phyloP scores from a whole-genome alignment of 2,888 invertebrate genomes.

The Apamea sordens region DNA sequence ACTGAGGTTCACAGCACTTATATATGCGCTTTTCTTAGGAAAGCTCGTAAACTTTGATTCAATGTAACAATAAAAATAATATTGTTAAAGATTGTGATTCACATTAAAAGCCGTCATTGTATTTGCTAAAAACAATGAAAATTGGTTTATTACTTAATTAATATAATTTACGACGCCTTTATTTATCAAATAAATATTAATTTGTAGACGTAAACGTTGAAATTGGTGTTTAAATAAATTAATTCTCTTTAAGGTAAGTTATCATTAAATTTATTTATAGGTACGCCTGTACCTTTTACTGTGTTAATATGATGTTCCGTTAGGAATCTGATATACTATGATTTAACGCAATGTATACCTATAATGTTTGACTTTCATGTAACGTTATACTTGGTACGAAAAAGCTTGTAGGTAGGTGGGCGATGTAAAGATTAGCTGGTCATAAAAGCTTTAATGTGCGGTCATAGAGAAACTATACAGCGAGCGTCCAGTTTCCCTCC shows the following conservation, averaged over 20 bases:
- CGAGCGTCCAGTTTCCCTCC: constrained; percentile 75
- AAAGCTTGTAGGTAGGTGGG: constrained; percentile 79
- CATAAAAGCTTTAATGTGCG: constrained; percentile 81
- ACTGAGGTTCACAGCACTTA: constrained; percentile 64
- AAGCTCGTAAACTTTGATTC: constrained; percentile 70
- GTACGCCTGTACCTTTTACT: constrained; percentile 58
- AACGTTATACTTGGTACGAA: constrained; percentile 77
- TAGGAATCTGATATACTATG: constrained; percentile 58
- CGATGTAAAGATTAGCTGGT: constrained; percentile 83
- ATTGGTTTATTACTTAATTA: constrained; percentile 14
- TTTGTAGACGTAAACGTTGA: background rate
- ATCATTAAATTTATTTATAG: constrained; percentile 14
- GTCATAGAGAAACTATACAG: constrained; percentile 77
- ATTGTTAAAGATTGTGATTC: constrained; percentile 52
- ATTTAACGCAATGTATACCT: constrained; percentile 64
- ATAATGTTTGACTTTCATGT: constrained; percentile 74
- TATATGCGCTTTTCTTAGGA: constrained; percentile 67
- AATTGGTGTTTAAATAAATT: background rate
- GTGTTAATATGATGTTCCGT: constrained; percentile 71
- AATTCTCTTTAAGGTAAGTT: background rate
- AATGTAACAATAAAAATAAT: constrained; percentile 67
- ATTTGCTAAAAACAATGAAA: constrained; percentile 47
- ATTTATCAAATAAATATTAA: constrained; percentile 8
- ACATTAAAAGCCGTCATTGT: constrained; percentile 33
- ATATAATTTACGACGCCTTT: constrained; percentile 18